Conservation (phyloP, 2,797 vertebrate genomes). For the Crypturellus tataupa region DNA sequence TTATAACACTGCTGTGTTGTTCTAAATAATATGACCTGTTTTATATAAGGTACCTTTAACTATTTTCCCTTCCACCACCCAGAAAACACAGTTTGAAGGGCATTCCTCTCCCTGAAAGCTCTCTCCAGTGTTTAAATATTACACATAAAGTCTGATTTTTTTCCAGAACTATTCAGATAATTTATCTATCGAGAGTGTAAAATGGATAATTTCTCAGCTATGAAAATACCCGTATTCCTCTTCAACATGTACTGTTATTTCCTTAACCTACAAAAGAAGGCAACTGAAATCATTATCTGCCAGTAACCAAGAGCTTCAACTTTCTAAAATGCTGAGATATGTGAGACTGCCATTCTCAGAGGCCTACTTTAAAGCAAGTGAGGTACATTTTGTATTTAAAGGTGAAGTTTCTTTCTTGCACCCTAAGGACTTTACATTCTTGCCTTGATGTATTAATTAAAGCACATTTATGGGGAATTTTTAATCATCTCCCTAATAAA, state of each 20-base stretch:
- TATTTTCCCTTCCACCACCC: not conserved
- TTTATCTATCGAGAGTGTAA: slow-evolving; percentile 42
- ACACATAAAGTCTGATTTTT: not conserved
- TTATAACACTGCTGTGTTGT: slow-evolving; percentile 23
- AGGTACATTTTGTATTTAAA: slow-evolving; percentile 62
- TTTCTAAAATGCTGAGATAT: slow-evolving; percentile 70
- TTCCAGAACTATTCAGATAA: slow-evolving; percentile 45
- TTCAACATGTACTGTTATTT: slow-evolving; percentile 20
- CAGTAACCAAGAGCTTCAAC: slow-evolving; percentile 48
- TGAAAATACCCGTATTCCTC: slow-evolving; percentile 23
- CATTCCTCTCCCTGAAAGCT: slow-evolving; percentile 47
- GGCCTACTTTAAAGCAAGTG: slow-evolving; percentile 52
- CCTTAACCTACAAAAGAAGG: slow-evolving; percentile 5
- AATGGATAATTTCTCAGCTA: slow-evolving; percentile 30
- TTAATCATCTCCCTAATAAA: slow-evolving; percentile 73
- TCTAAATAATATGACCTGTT: not conserved
- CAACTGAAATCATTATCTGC: slow-evolving; percentile 53
- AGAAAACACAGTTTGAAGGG: slow-evolving; percentile 62
- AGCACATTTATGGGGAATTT: slow-evolving; percentile 57
- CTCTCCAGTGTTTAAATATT: not conserved
- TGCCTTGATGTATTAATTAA: slow-evolving; percentile 67
- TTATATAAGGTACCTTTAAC: not conserved
- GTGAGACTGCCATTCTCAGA: slow-evolving; percentile 52
- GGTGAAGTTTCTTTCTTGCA: slow-evolving; percentile 51
- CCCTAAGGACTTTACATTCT: slow-evolving; percentile 60